Conservation (phyloP, 1,140 invertebrate species). For the Hyles vespertilio region DNA sequence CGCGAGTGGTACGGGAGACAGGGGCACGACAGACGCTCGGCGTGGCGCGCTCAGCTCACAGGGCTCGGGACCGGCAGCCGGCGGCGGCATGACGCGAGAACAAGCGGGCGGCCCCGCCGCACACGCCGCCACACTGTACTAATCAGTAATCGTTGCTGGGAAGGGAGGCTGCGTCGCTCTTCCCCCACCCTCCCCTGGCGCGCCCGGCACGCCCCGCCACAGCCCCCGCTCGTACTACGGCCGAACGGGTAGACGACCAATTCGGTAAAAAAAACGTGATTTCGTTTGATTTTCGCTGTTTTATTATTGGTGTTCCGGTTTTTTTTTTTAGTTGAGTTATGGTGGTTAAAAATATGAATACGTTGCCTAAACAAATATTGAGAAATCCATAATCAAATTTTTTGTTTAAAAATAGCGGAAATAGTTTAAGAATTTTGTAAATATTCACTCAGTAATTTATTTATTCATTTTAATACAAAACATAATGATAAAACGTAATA, state of each 20-base stretch:
- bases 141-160: constrained; percentile 72
- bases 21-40: constrained; percentile 8
- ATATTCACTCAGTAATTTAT: too few relatives aligned
- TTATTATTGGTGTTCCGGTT: not conserved
- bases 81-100: constrained; percentile 48
- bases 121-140: constrained; percentile 56
- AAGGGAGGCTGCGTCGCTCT: constrained; percentile 67
- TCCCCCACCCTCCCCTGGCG: constrained; percentile 28
- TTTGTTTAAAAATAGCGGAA: too few relatives aligned
- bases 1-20: constrained; percentile 4
- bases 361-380: too few relatives aligned
- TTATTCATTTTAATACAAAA: too few relatives aligned
- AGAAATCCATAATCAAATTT: too few relatives aligned
- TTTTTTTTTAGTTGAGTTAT: too few relatives aligned
- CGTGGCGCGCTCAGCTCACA: constrained; percentile 11
- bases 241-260: constrained; percentile 31
- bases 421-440: too few relatives aligned
- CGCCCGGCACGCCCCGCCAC: constrained; percentile 16
- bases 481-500: too few relatives aligned
- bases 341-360: too few relatives aligned
- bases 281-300: constrained; percentile 9
- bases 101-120: constrained; percentile 59
- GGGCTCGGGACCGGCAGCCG: constrained; percentile 22
- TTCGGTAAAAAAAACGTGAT: constrained; percentile 27
- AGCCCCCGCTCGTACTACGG: constrained; percentile 35